These are phyloP conservation scores for Oceanodroma tethys DNA, from an alignment of 2,113 vertebrate genomes.

Conservation along the genomic window DNA sequence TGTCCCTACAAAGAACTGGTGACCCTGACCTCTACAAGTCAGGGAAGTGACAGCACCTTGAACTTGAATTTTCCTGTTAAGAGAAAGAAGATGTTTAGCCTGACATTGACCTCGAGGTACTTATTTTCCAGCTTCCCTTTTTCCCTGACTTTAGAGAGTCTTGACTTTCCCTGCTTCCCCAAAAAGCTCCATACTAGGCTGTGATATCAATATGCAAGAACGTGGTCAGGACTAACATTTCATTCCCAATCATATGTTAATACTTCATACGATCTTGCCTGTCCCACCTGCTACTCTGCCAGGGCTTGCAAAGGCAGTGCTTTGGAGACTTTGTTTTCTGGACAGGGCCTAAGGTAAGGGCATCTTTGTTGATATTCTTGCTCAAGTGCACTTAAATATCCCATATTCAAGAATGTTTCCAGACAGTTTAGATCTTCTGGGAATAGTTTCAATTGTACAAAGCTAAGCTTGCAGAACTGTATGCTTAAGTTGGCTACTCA, in stretches of 20 bases:
- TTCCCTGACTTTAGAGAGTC: neutral
- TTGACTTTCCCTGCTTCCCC: neutral
- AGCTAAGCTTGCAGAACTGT: neutral
- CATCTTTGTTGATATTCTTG: neutral
- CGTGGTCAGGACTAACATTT: neutral
- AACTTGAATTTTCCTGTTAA: conserved; percentile 78
- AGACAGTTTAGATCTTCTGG: neutral
- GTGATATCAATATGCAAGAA: neutral
- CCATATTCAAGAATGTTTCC: neutral
- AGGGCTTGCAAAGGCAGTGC: neutral
- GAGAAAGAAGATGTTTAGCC: neutral
- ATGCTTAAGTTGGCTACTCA: neutral
- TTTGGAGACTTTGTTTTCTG: neutral
- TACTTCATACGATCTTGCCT: neutral
- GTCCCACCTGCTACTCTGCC: neutral
- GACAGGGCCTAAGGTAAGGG: neutral
- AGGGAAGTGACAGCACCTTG: conserved; percentile 85
- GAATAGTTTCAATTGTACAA: neutral
- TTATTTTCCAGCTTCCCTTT: neutral
- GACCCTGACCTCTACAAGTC: conserved; percentile 74
- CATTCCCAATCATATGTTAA: neutral
- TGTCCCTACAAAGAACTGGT: conserved; percentile 84
- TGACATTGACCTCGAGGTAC: neutral
- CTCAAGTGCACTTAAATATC: neutral
- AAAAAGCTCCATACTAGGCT: neutral